These are phyloP conservation scores for Bos taurus DNA, from an alignment of 2,113 vertebrate species.

Conservation along the genomic window DNA sequence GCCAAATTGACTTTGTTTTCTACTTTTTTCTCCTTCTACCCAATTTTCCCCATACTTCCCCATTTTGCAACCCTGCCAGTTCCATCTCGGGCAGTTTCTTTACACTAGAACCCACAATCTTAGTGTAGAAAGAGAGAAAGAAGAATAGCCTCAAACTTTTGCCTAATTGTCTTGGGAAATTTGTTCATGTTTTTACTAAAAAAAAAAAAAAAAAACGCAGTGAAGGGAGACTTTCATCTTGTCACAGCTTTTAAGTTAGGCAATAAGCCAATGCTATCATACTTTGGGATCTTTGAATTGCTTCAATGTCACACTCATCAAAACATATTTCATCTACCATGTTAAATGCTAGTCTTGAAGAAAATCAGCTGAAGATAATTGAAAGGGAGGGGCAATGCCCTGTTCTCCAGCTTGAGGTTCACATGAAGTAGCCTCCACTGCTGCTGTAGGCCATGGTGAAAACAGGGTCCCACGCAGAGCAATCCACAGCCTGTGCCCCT, in stretches of 20 bases:
- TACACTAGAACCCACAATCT: background rate
- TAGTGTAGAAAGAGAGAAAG: background rate
- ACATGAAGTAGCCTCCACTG: background rate
- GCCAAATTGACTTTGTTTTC: background rate
- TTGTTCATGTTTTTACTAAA: background rate
- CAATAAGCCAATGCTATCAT: background rate
- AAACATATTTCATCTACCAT: background rate
- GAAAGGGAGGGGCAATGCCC: background rate
- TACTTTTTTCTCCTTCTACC: background rate
- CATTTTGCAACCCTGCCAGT: background rate
- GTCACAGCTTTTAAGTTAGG: background rate
- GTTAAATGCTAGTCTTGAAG: background rate
- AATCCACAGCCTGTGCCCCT: background rate
- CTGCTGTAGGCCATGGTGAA: background rate
- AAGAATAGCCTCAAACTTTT: background rate
- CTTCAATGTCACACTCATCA: background rate
- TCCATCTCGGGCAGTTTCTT: background rate
- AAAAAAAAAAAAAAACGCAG: background rate
- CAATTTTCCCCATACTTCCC: background rate
- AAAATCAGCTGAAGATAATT: background rate
- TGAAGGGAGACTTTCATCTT: background rate
- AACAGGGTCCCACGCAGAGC: too few species aligned
- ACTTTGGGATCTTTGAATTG: background rate
- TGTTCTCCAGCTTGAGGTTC: background rate
- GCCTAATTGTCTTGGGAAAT: background rate